A percentile compares a stretch with the other conserved stretches of the same genome.
Evolutionary conservation across 2,888 invertebrate species (phyloP).

Genomic region (Meteorus colon): DNA sequence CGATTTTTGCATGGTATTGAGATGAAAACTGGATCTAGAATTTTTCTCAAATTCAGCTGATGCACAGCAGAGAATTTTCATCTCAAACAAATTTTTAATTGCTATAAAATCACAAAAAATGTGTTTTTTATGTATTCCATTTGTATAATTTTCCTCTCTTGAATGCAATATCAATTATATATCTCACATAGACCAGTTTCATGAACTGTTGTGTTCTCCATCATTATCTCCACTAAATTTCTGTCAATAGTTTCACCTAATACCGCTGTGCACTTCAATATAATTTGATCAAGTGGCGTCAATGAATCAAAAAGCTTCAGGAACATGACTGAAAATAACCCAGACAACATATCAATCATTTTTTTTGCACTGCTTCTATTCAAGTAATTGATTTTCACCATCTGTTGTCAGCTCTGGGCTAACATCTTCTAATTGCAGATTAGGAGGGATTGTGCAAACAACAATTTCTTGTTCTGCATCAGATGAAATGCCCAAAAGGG

Average conservation of each 20-base stretch:
- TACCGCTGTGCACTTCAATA: constrained; percentile 80
- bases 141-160: constrained; percentile 4
- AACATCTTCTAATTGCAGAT: constrained; percentile 75
- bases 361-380: background rate
- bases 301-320: constrained; percentile 80
- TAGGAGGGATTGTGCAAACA: constrained; percentile 74
- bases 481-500: constrained; percentile 48
- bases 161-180: constrained; percentile 17
- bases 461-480: constrained; percentile 60
- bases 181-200: constrained; percentile 74
- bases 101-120: constrained; percentile 68
- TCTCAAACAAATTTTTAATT: constrained; percentile 77
- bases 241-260: constrained; percentile 79
- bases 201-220: constrained; percentile 74
- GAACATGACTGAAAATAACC: constrained; percentile 74
- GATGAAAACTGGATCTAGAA: constrained; percentile 64
- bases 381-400: constrained; percentile 65
- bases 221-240: constrained; percentile 76
- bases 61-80: constrained; percentile 78
- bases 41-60: constrained; percentile 77
- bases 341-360: constrained; percentile 1
- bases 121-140: background rate
- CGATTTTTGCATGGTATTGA: constrained; percentile 64
- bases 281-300: constrained; percentile 78
- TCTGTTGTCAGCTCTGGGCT: constrained; percentile 77